These are phyloP conservation scores for Pteria penguin DNA, from an alignment of 2,888 invertebrate species.

Conservation along the genomic window DNA sequence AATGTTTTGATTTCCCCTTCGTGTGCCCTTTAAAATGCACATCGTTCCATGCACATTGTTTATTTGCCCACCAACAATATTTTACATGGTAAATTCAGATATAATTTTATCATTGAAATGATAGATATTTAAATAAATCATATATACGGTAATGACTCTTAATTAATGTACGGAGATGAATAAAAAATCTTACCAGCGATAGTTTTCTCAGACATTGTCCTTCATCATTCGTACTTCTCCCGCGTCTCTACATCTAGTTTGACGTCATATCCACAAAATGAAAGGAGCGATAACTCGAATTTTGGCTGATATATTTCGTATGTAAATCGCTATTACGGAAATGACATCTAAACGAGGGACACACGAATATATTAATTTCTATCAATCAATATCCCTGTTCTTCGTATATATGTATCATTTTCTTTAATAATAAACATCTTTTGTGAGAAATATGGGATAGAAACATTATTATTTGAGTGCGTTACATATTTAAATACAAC, in stretches of 20 bases:
- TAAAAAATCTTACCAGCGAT: background rate
- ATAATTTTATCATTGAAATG: background rate
- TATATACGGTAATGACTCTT: background rate
- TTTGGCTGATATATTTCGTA: background rate
- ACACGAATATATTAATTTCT: background rate
- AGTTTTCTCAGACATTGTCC: background rate
- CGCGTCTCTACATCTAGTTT: background rate
- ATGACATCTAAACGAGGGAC: background rate
- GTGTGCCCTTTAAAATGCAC: background rate
- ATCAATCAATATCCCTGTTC: background rate
- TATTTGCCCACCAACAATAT: background rate
- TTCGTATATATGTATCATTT: background rate
- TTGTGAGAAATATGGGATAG: background rate
- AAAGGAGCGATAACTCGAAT: background rate
- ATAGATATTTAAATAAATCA: background rate
- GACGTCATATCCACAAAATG: background rate
- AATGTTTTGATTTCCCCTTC: background rate
- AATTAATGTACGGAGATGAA: background rate
- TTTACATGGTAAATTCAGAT: too few species aligned
- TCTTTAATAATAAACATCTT: background rate
- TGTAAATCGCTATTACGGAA: background rate
- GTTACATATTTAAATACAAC: background rate
- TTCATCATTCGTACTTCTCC: background rate
- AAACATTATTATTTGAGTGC: background rate
- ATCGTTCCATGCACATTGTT: background rate